Base-by-base conservation (phyloP, 1,140 invertebrate species). In the Penaeus chinensis region DNA sequence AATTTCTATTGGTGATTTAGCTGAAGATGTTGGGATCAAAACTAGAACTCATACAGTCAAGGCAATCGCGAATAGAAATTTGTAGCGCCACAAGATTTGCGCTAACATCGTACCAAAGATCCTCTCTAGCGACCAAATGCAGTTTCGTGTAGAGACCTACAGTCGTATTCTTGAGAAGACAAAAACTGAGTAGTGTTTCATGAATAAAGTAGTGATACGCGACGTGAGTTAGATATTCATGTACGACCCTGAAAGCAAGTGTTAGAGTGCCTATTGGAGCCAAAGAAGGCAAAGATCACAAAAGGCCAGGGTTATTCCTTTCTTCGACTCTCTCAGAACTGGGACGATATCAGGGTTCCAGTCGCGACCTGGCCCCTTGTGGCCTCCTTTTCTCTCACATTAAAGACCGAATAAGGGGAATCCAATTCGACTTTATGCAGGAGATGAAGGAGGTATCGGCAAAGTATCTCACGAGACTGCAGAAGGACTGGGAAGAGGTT, bases 401-500 rank as follows among this genome's bases (percentile, higher is more conserved):
- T 32, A 77, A 77, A 32, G 20, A 77, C 74, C 37, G 74, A 32
- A 16, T 77, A 8, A 32, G 74, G 24, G 74, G 27, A 32, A 77
- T 77, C 74, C 37, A 47, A 77, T 77, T 19, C 74, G 32, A 77
- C 32, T 77, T 47, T 42, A 77, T 32, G 54, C 74, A 77, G 74
- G 18, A 76, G 74, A 32, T 77, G 74, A 77, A 32, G 54, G 74
- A 77, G 74, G 24, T 24, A 77, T 77, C 3, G 24, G 22, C 37
- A 27, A 77, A 77, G 37, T 77, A 77, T 22, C 74, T 77, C 32
- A 77, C 13, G 74, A 24, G 74, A 24, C 74, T 77, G 24, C 74
- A 77, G 74, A 77, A 77, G 74, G 74, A 77, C 74, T 16, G n/a
- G n/a, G 74, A 77, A 47, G 74, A 77, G 74, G 74, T 32, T 47